Evolutionary conservation across 2,797 vertebrate species (phyloP), one percentile per base, ranked within the genome.

Genomic region (Sitta carolinensis): DNA sequence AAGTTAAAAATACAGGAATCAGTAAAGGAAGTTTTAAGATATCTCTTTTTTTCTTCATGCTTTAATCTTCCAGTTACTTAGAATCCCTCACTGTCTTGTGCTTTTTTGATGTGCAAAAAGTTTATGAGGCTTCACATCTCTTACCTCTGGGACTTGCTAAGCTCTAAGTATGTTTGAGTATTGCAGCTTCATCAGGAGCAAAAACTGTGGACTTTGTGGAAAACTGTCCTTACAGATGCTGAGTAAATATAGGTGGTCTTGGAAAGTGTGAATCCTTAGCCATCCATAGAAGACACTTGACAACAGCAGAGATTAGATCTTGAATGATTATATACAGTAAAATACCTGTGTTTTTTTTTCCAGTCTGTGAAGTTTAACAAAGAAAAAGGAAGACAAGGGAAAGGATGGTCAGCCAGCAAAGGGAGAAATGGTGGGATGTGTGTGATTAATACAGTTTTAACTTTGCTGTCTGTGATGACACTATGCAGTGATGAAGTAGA

Each of bases 361-460:
- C n/a, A 57, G 21, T 45, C 26, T 27, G 3, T 58, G 15, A 91
- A 70, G 30, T 55, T 69, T 48, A 69, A 42, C 25, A 52, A 50
- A 70, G 48, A 19, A 58, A 62, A 59, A 42, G 47, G 68, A 42
- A 30, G 11, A 36, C 40, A 62, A 66, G 3, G 16, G 22, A n/a
- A 76, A 54, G 18, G 18, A 55, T 61, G 42, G 26, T 23, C 13
- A 57, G 34, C n/a, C 68, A 87, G 32, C 38, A 78, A 54, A 83
- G 45, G 42, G 32, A 63, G 68, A 87, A 84, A 54, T 70, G 26
- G 23, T 73, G 59, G 83, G 45, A 67, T 85, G 22, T 47, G 4
- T 79, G 40, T 86, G 76, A 95, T 93, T 70, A 89, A 93, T 91
- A 40, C 25, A 47, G 47, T 66, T 85, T 79, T 86, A 68, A 87